phyloP scores from a whole-genome alignment of 2,113 vertebrate species.

The Dromas ardeola region DNA sequence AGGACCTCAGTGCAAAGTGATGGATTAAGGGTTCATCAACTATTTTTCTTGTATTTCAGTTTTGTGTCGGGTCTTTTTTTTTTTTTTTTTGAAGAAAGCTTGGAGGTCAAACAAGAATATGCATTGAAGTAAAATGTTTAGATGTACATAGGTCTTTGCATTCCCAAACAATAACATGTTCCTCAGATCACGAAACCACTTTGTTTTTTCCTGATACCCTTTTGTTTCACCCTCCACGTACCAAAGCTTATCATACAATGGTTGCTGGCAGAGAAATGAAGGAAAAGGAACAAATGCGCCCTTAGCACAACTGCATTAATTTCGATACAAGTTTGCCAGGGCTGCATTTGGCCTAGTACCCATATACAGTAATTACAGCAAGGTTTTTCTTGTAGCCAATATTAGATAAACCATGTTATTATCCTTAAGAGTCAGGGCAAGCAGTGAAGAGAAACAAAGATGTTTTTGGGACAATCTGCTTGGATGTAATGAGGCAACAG shows the following conservation, averaged over 20 bases:
- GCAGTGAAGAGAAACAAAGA: not conserved
- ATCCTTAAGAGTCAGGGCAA: not conserved
- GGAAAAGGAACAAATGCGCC: not conserved
- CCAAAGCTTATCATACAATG: not conserved
- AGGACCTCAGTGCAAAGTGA: not conserved
- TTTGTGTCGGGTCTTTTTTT: not conserved
- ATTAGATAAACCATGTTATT: not conserved
- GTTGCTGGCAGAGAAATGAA: not conserved
- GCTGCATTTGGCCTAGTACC: not conserved
- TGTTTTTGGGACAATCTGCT: not conserved
- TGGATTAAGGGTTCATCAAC: not conserved
- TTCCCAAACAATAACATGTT: not conserved
- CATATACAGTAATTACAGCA: not conserved
- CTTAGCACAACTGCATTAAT: not conserved
- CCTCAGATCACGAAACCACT: not conserved
- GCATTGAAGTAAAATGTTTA: not conserved
- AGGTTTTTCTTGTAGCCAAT: not conserved
- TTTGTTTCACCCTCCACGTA: not conserved
- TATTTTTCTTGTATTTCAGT: not conserved
- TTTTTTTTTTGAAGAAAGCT: not conserved
- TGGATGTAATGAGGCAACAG: not conserved
- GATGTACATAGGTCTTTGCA: not conserved
- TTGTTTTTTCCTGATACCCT: not conserved
- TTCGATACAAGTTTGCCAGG: not conserved
- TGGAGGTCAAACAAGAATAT: not conserved